phyloP scores from a whole-genome alignment of 2,888 invertebrate genomes.

The Acanthosoma haemorrhoidale region DNA sequence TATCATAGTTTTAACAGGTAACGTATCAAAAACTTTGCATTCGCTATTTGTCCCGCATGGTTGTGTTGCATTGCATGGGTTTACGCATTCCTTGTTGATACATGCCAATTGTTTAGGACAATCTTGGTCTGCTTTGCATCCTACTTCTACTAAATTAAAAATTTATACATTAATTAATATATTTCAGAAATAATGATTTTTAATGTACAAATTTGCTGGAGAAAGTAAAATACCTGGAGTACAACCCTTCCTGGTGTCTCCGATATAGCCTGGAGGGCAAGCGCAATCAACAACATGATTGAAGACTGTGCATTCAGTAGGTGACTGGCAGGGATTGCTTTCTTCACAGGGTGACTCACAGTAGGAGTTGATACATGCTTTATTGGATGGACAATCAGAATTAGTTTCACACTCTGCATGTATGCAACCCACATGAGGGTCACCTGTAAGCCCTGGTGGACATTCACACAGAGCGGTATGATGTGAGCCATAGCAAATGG shows the following conservation, averaged over 20 bases:
- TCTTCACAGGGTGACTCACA: constrained; percentile 71
- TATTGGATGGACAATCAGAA: constrained; percentile 72
- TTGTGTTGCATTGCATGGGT: constrained; percentile 71
- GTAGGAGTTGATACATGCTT: constrained; percentile 73
- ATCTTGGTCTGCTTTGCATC: constrained; percentile 71
- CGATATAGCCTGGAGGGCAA: constrained; percentile 70
- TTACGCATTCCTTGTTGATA: constrained; percentile 71
- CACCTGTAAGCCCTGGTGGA: constrained; percentile 71
- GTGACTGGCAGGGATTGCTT: constrained; percentile 62
- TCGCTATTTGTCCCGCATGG: constrained; percentile 78
- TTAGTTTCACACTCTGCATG: constrained; percentile 75
- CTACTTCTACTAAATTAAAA: constrained; percentile 48
- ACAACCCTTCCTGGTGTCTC: constrained; percentile 60
- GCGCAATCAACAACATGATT: constrained; percentile 72
- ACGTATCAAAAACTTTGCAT: constrained; percentile 72
- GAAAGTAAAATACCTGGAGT: constrained; percentile 47
- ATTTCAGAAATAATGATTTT: background rate
- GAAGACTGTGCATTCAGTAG: constrained; percentile 70
- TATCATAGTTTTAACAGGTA: constrained; percentile 80
- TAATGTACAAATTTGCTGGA: background rate
- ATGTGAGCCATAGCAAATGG: constrained; percentile 72
- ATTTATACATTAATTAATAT: background rate
- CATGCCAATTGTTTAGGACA: constrained; percentile 81
- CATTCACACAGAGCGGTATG: constrained; percentile 82
- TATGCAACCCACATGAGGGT: constrained; percentile 70